phyloP scores from a whole-genome alignment of 2,113 vertebrate genomes.

The Apteryx owenii region DNA sequence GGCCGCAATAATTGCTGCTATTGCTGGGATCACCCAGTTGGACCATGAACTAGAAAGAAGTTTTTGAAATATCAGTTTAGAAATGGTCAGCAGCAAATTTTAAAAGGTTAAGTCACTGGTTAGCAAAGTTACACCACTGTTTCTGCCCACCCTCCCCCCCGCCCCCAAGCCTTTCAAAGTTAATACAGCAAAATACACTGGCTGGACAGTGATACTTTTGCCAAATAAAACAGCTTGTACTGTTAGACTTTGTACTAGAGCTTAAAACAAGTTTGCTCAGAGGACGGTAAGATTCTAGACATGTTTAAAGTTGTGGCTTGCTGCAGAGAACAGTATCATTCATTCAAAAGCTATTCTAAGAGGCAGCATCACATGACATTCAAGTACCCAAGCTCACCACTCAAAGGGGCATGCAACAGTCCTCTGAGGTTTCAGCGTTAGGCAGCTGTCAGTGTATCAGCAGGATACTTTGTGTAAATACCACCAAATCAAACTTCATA shows the following conservation, averaged over 20 bases:
- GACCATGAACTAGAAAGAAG: constrained; percentile 84
- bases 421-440: neutral
- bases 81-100: neutral
- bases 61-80: constrained; percentile 26
- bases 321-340: neutral
- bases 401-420: neutral
- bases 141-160: neutral
- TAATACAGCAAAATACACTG: neutral
- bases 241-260: neutral
- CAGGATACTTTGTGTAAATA: neutral
- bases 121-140: neutral
- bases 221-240: neutral
- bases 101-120: neutral
- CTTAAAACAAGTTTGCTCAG: neutral
- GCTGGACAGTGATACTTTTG: neutral
- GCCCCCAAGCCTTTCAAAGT: neutral
- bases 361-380: neutral
- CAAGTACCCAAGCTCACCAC: neutral
- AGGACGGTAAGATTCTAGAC: neutral
- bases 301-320: neutral
- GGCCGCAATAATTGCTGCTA: constrained; percentile 82
- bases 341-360: neutral
- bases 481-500: no score
- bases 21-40: constrained; percentile 85
- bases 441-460: neutral